Conservation (phyloP, 2,113 vertebrate species). For the Mirounga angustirostris region DNA sequence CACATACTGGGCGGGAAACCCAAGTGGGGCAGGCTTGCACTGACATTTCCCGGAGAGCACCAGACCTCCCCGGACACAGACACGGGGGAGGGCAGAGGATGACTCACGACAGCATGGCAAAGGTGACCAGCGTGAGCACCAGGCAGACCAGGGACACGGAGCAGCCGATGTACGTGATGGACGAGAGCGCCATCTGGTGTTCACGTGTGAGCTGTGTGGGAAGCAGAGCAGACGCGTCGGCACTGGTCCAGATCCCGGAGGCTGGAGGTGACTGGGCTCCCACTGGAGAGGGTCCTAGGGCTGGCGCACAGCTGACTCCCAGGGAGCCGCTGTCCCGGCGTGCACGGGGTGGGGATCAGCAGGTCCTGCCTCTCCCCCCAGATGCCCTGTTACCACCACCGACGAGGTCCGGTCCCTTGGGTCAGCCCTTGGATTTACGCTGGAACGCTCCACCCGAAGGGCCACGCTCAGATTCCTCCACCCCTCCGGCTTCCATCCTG, state of each 20-base stretch:
- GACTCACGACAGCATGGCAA: conserved; percentile 98
- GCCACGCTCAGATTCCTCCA: neutral
- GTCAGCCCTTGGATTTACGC: neutral
- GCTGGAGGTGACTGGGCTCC: neutral
- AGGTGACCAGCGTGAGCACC: conserved; percentile 95
- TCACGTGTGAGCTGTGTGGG: conserved; percentile 89
- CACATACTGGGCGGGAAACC: conserved; percentile 53
- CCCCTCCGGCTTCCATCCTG: too few relatives aligned
- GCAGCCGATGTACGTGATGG: conserved; percentile 97
- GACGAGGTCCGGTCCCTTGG: neutral
- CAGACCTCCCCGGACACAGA: neutral
- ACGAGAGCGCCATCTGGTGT: conserved; percentile 97
- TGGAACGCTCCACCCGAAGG: accelerated
- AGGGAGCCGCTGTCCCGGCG: neutral
- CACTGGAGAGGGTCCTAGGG: neutral
- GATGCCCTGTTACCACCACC: accelerated
- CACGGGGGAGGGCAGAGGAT: conserved; percentile 18
- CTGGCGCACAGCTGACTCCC: neutral
- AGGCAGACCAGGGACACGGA: conserved; percentile 96
- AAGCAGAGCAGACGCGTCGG: conserved; percentile 18
- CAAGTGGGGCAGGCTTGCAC: conserved; percentile 24
- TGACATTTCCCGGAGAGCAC: neutral
- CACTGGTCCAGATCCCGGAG: accelerated
- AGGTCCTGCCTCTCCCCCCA: neutral
- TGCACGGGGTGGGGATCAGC: neutral